Base-by-base conservation (phyloP, 2,113 vertebrate genomes). In the Ardeotis arabs region DNA sequence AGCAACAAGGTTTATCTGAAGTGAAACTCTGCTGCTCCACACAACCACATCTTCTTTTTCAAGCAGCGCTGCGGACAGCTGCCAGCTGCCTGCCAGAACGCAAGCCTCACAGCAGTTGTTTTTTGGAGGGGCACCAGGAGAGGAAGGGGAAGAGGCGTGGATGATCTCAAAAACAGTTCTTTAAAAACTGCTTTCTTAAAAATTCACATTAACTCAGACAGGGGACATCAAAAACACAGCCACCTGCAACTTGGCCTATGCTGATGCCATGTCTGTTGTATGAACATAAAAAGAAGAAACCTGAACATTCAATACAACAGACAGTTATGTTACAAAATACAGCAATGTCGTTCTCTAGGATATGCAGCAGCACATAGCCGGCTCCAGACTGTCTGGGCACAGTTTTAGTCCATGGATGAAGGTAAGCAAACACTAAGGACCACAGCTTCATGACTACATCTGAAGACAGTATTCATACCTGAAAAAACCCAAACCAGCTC, bases 11-110 rank as follows among this genome's bases (percentile, higher is more conserved):
- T 72, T 68, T 93, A 87, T 91, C 87, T 81, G 47, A 92, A 87
- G 63, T 63, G 55, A 89, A 95, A 95, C 41, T 9, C 28, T 67
- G 25, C 21, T 84, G 82, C 64, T 72, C 35, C 69, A 81, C 69
- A 78, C 62, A 84, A 89, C 92, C 90, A 95, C 94, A 89, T 86
- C 92, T 63, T 86, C 75, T 74, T 94, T 92, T 68, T 69, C 83
- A 91, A 84, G 80, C 72, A 62, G 55, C 12, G 20, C 22, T 39
- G 27, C 16, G 19, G 77, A 68, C 73, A 95, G 79, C 55, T 87
- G 91, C n/a, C 73, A 95, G 79, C 55, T 87, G 91, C n/a, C 50
- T 95, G 78, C 84, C 72, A 89, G 69, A 94, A 73, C 2, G 1
- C 66, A 73, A 87, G 21, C 60, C 80, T 86, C 52, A 53, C 2